Percentiles rank a stretch among this genome's conserved stretches.
These are phyloP conservation scores for Empidonax alnorum DNA, from an alignment of 2,113 vertebrate genomes.

Conservation along the genomic window DNA sequence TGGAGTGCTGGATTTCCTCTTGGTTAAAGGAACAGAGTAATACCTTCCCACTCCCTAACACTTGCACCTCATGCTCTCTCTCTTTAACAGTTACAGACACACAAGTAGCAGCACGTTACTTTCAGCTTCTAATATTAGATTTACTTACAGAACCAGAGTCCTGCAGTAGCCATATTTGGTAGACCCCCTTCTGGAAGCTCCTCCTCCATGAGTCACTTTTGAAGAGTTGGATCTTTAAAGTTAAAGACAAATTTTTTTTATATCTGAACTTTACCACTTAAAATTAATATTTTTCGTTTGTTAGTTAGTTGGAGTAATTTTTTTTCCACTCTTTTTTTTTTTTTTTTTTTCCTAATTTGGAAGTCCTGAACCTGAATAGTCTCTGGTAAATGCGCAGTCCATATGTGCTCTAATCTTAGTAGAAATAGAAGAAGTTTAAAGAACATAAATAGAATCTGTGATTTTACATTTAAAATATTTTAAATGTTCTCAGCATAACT, in stretches of 20 bases:
- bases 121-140: background rate
- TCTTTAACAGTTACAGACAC: background rate
- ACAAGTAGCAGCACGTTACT: background rate
- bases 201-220: background rate
- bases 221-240: background rate
- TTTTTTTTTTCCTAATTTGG: background rate
- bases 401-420: background rate
- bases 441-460: background rate
- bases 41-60: background rate
- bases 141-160: background rate
- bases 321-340: background rate
- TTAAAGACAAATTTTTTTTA: background rate
- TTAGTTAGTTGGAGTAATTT: background rate
- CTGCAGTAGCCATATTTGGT: background rate
- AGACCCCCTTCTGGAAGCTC: background rate
- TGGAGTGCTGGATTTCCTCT: constrained; percentile 7
- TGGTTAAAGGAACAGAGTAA: constrained; percentile 9
- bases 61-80: background rate
- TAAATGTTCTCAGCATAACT: background rate
- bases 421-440: background rate
- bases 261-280: background rate
- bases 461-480: background rate
- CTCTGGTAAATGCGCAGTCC: background rate
- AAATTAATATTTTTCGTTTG: too few relatives aligned
- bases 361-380: background rate